Conservation (phyloP, 2,113 vertebrate species). For the Seriola aureovittata region DNA sequence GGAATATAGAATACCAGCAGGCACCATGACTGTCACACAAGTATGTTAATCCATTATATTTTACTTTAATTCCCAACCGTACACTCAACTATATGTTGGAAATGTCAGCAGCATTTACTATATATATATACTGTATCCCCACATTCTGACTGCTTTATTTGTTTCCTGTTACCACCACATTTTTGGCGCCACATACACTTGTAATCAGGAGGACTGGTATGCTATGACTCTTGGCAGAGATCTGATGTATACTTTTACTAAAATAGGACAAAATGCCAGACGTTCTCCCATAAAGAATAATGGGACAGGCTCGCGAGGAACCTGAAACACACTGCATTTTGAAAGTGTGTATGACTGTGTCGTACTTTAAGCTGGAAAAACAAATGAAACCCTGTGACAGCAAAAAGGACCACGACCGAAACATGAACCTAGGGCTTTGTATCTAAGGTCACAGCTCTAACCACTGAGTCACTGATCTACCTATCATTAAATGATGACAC, state of each 20-base stretch:
- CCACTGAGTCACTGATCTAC: not conserved
- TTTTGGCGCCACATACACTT: constrained; percentile 11
- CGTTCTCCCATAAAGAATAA: not conserved
- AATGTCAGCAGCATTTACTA: constrained; percentile 5
- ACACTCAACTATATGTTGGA: not conserved
- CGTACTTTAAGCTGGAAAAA: no score
- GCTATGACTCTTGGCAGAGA: not conserved
- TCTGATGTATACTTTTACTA: not conserved
- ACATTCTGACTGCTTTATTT: constrained; percentile 16
- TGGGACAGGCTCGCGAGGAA: not conserved
- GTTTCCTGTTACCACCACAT: constrained; percentile 20
- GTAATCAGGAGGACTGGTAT: constrained; percentile 42
- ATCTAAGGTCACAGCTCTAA: not conserved
- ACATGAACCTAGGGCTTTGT: not conserved
- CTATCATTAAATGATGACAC: not conserved
- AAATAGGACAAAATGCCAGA: not conserved
- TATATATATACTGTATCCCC: constrained; percentile 1
- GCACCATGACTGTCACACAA: constrained; percentile 21
- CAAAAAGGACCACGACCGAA: not conserved
- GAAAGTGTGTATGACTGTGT: not conserved
- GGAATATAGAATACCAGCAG: not conserved
- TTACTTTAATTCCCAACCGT: not conserved
- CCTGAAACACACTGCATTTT: not conserved
- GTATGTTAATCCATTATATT: constrained; percentile 11
- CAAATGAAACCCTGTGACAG: not conserved